phyloP scores from a whole-genome alignment of 1,140 invertebrate genomes.

The Andrena cerasifolii region DNA sequence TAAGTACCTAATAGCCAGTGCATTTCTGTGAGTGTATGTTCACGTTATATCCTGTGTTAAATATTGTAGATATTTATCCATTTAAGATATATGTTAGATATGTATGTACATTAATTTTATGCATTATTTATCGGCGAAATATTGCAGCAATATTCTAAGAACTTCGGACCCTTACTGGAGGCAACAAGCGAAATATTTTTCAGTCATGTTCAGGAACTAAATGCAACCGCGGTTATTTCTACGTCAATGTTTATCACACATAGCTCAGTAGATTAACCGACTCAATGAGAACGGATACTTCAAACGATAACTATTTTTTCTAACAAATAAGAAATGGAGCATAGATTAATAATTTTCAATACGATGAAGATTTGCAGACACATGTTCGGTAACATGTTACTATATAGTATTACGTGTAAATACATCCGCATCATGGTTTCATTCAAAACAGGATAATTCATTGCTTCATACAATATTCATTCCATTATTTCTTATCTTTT shows the following conservation, averaged over 20 bases:
- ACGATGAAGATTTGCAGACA: slow-evolving; percentile 7
- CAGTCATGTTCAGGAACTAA: neutral
- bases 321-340: slow-evolving; percentile 15
- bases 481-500: slow-evolving; percentile 54
- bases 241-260: neutral
- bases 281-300: slow-evolving; percentile 18
- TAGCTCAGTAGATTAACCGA: neutral
- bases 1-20: slow-evolving; percentile 53
- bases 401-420: slow-evolving; percentile 51
- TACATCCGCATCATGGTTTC: slow-evolving; percentile 27
- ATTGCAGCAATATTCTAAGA: slow-evolving; percentile 33
- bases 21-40: slow-evolving; percentile 52
- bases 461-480: slow-evolving; percentile 36
- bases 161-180: neutral
- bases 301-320: slow-evolving; percentile 39
- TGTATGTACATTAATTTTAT: slow-evolving; percentile 44
- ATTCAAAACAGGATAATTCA: slow-evolving; percentile 17
- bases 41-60: slow-evolving; percentile 57
- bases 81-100: slow-evolving; percentile 43
- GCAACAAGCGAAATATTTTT: neutral
- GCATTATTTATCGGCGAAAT: slow-evolving; percentile 39
- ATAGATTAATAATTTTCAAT: slow-evolving; percentile 39
- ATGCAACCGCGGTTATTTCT: neutral
- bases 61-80: slow-evolving; percentile 64
- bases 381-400: slow-evolving; percentile 35